Evolutionary conservation across 2,888 invertebrate genomes (phyloP).

Genomic region (Anorthoa munda): DNA sequence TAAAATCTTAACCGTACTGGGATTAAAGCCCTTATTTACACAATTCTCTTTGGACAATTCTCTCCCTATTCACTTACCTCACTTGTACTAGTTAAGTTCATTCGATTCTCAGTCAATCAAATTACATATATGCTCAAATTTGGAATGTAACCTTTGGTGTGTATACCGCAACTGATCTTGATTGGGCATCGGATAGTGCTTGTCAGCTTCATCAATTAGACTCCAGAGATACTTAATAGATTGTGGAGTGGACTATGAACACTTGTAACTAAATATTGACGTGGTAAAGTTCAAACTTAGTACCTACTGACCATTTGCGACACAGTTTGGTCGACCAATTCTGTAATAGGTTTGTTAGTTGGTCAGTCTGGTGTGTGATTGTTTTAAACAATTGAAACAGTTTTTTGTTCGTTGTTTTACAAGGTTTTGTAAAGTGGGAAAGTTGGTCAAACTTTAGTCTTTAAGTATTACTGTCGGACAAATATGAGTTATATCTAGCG

Average conservation of each 20-base stretch:
- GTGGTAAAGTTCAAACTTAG: background rate
- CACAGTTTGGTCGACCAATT: background rate
- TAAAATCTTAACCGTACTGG: slow-evolving; percentile 14
- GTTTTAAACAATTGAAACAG: background rate
- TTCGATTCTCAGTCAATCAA: slow-evolving; percentile 13
- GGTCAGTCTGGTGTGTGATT: background rate
- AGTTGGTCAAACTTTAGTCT: background rate
- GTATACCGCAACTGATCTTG: slow-evolving; percentile 21
- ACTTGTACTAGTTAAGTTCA: background rate
- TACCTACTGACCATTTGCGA: background rate
- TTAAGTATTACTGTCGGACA: too few species aligned
- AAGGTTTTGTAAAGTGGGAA: background rate
- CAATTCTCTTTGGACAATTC: background rate
- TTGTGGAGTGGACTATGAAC: slow-evolving; percentile 10
- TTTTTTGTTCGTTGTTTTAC: background rate
- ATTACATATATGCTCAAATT: slow-evolving; percentile 8
- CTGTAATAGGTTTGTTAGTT: background rate
- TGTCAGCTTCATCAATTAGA: slow-evolving; percentile 32
- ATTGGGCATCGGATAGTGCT: slow-evolving; percentile 22
- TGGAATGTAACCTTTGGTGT: background rate
- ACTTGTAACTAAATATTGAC: slow-evolving; percentile 23
- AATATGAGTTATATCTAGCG: background rate
- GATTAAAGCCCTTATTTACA: slow-evolving; percentile 5
- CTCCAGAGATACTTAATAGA: slow-evolving; percentile 23
- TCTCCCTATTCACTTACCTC: background rate